phyloP scores from a whole-genome alignment of 2,797 vertebrate genomes.

The Gastrophryne carolinensis region DNA sequence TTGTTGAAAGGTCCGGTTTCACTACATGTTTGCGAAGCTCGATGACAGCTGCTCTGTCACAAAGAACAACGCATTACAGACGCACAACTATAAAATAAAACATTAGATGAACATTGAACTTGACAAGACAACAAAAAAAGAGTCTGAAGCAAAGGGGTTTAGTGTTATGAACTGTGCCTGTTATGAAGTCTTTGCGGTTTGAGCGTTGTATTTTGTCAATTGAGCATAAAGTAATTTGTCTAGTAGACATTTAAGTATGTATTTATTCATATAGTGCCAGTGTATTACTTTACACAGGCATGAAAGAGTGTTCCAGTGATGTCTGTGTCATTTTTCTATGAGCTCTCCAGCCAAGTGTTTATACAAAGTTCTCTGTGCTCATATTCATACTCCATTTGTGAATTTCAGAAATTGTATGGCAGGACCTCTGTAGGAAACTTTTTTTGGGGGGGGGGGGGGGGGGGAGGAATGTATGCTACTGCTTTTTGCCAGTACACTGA shows the following conservation, averaged over 20 bases:
- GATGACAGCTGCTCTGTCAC: conserved; percentile 6
- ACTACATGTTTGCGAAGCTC: background rate
- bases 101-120: conserved; percentile 10
- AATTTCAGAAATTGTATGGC: too few relatives aligned
- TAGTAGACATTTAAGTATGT: background rate
- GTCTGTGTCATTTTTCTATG: too few relatives aligned
- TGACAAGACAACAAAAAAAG: background rate
- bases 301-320: too few relatives aligned
- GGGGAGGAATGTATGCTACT: too few relatives aligned
- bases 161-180: background rate
- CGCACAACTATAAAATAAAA: conserved; percentile 3
- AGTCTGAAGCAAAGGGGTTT: background rate
- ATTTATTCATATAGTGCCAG: background rate
- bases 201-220: background rate
- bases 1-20: conserved; percentile 18
- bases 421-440: too few relatives aligned
- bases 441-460: too few relatives aligned
- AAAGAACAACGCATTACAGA: conserved; percentile 10
- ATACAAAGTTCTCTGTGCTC: too few relatives aligned
- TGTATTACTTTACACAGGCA: too few relatives aligned
- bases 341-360: too few relatives aligned
- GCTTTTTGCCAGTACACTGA: too few relatives aligned
- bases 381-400: too few relatives aligned
- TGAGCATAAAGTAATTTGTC: background rate
- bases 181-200: background rate